Percentiles rank a stretch among this genome's conserved stretches.
phyloP scores from a whole-genome alignment of 2,113 vertebrate genomes.

The Oreochromis tanganicae region DNA sequence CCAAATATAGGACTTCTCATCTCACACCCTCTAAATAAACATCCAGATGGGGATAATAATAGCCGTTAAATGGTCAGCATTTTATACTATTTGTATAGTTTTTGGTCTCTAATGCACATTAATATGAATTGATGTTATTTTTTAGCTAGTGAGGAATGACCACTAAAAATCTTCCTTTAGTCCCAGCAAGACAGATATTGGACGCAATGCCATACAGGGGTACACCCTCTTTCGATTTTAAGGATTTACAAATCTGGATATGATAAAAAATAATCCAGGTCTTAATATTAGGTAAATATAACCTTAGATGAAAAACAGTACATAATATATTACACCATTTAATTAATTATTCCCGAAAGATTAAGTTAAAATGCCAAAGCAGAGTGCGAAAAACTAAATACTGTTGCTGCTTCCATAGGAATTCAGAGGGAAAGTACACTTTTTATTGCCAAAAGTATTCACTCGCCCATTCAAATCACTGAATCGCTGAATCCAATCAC shows the following conservation, averaged over 20 bases:
- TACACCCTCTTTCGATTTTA: neutral
- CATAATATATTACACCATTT: neutral
- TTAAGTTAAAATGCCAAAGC: neutral
- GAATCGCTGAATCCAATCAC: neutral
- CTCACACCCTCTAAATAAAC: neutral
- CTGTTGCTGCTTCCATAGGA: too few relatives aligned
- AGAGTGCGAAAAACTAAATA: neutral
- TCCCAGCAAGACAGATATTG: neutral
- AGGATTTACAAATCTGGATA: neutral
- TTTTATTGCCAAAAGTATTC: neutral
- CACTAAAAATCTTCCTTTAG: neutral
- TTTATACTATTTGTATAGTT: neutral
- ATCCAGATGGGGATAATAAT: neutral
- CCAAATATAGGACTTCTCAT: neutral
- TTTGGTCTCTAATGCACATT: neutral
- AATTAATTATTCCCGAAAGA: neutral
- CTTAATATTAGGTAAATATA: neutral
- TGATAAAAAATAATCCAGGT: neutral
- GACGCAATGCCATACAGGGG: rapidly evolving
- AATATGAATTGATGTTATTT: neutral
- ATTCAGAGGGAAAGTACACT: neutral
- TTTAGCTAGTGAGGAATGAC: neutral
- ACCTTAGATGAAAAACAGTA: neutral
- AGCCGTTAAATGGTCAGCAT: rapidly evolving
- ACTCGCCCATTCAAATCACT: rapidly evolving